Evolutionary conservation across 2,888 invertebrate genomes (phyloP), one percentile per base, ranked within the genome.

Genomic region (Hirtodrosophila confusa): DNA sequence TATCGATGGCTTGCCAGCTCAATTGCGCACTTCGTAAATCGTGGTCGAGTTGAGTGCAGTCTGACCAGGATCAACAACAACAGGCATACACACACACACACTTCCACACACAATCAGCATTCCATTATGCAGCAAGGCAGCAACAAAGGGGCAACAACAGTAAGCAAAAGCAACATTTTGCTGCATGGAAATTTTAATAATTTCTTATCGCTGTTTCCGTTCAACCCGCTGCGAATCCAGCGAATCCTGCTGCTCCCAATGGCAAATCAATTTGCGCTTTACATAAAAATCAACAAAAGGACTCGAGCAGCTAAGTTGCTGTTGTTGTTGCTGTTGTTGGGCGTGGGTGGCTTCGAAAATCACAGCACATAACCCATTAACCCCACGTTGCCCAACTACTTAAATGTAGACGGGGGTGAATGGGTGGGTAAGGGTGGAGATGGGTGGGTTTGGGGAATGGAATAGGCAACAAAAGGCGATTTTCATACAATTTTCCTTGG

Each of bases 281-380:
- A 82, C 80, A 79, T 72, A 84, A 85, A 78, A 84, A 70, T 66
- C 82, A 65, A 80, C 80, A 85, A 78, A 86, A 61, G 80, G 80
- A 60, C 53, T 54, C 57, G 29, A 49, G 63, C 35, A 40, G 41
- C 48, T 27, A 36, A 64, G 44, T 50, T 56, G 56, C 36, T 61
- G 27, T 2, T n/a, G 49, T 33, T n/a, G 29, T 29, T 50, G 31
- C 5, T 27, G 49, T 37, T 10, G 29, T 29, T 50, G 31, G 36
- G 35, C 31, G 35, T 7, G 37, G 17, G 24, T 29, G 50, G 37
- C 51, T 62, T 73, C 69, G 75, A 73, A 80, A 82, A 82, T 86
- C 86, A 83, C 82, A 63, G 80, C 84, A 80, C 80, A 86, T 82
- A 82, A 83, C 82, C 86, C 82, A 82, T 82, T 82, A 82, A 83